A percentile compares a stretch with the other conserved stretches of the same genome.
phyloP scores from a whole-genome alignment of 2,888 invertebrate species.

The Lepetodrilus schrolli region DNA sequence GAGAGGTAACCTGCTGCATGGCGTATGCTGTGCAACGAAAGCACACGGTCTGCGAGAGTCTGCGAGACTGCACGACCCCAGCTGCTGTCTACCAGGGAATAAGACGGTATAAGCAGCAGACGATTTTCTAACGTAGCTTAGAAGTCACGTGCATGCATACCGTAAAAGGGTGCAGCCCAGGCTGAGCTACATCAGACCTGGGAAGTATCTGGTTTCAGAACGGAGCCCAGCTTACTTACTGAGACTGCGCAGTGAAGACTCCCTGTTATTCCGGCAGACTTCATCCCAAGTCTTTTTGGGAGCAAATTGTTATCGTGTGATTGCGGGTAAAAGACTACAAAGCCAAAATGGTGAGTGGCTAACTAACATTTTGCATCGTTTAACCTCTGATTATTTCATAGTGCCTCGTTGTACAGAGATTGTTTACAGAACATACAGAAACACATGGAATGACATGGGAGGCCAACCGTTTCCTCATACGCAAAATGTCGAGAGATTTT shows the following conservation, averaged over 20 bases:
- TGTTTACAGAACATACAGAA: neutral
- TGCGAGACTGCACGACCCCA: too few species aligned
- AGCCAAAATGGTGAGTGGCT: conserved; percentile 21
- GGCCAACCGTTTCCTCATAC: neutral
- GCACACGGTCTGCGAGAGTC: too few species aligned
- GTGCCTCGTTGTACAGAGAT: neutral
- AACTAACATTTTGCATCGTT: conserved; percentile 17
- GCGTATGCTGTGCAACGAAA: too few species aligned
- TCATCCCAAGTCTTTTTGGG: neutral
- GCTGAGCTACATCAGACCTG: neutral
- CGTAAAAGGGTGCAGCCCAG: conserved; percentile 22
- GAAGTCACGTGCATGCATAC: conserved; percentile 20
- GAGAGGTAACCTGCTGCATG: too few species aligned
- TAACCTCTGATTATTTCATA: neutral
- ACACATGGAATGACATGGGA: neutral
- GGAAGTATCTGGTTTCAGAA: conserved; percentile 11
- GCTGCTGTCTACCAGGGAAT: too few species aligned
- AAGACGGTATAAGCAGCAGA: conserved; percentile 23
- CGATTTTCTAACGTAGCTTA: neutral
- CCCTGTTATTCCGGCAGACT: conserved; percentile 1
- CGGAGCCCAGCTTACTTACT: conserved; percentile 1
- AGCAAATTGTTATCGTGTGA: conserved; percentile 18
- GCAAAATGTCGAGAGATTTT: conserved; percentile 23
- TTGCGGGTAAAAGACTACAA: conserved; percentile 2
- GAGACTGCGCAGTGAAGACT: conserved; percentile 16